These are phyloP conservation scores for Heterotilapia buettikoferi DNA, from an alignment of 2,113 vertebrate species.

Conservation along the genomic window DNA sequence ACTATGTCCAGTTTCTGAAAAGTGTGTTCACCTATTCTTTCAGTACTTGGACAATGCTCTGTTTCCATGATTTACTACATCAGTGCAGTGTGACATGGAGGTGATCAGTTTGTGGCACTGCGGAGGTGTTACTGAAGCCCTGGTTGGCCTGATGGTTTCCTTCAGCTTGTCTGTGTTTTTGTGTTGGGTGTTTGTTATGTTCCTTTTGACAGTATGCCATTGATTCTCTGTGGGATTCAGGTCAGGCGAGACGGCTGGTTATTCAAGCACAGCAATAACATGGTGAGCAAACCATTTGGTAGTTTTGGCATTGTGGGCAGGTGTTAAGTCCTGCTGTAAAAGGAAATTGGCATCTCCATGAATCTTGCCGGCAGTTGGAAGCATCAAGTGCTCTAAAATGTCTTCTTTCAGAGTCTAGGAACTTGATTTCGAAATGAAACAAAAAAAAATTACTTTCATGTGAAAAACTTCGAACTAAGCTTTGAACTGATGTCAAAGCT, in stretches of 20 bases:
- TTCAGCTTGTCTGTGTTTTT: background rate
- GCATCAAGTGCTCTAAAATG: background rate
- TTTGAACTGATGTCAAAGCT: background rate
- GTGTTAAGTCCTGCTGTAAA: background rate
- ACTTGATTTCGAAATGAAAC: background rate
- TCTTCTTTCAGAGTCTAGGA: background rate
- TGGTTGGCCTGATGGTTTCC: fast-evolving
- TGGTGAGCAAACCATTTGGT: background rate
- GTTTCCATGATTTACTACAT: background rate
- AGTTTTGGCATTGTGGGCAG: background rate
- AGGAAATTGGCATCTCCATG: background rate
- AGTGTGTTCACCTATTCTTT: background rate
- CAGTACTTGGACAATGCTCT: background rate
- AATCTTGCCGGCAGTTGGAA: background rate
- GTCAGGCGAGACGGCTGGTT: background rate
- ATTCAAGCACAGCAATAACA: background rate
- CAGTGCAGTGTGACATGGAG: background rate
- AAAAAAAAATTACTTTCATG: background rate
- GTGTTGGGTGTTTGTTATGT: background rate
- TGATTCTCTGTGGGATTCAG: background rate
- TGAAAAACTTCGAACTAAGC: background rate
- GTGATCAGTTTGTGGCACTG: background rate
- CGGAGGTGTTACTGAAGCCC: background rate
- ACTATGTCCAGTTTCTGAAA: background rate
- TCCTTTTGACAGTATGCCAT: background rate